Conservation (phyloP, 2,888 invertebrate species). For the Tetanocera ferruginea region DNA sequence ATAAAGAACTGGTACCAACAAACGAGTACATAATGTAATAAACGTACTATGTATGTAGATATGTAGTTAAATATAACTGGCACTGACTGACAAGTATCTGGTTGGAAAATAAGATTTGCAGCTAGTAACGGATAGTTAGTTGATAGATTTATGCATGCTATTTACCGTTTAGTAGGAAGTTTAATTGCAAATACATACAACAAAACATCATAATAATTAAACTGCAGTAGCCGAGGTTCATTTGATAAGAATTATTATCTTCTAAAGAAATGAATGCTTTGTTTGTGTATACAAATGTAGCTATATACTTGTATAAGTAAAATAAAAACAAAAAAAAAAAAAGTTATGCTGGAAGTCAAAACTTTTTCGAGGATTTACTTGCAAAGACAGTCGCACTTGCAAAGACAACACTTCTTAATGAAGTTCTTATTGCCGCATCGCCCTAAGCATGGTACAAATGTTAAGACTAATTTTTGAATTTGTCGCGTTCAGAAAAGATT, state of each 20-base stretch:
- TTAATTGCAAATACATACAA: not conserved
- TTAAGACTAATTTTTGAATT: slow-evolving; percentile 48
- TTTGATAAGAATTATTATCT: slow-evolving; percentile 31
- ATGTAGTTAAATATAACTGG: not conserved
- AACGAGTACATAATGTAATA: not conserved
- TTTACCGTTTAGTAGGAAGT: not conserved
- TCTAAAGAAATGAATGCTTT: slow-evolving; percentile 10
- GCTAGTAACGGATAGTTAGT: no score
- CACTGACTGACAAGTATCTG: not conserved
- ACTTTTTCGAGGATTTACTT: not conserved
- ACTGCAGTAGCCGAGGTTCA: not conserved
- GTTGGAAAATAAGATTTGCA: not conserved
- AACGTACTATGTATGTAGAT: not conserved
- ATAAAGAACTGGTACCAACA: not conserved
- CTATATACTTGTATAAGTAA: not conserved
- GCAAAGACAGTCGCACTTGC: no score
- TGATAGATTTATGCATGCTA: no score
- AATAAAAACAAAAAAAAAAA: not conserved
- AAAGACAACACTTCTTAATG: not conserved
- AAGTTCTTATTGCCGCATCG: slow-evolving; percentile 32
- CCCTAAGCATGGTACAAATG: slow-evolving; percentile 27
- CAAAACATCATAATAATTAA: not conserved
- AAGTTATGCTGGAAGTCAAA: not conserved
- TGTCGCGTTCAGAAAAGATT: slow-evolving; percentile 1
- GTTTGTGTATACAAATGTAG: not conserved